Evolutionary conservation across 2,888 invertebrate species (phyloP), one percentile per base, ranked within the genome.

Genomic region (Cerastis leucographa): DNA sequence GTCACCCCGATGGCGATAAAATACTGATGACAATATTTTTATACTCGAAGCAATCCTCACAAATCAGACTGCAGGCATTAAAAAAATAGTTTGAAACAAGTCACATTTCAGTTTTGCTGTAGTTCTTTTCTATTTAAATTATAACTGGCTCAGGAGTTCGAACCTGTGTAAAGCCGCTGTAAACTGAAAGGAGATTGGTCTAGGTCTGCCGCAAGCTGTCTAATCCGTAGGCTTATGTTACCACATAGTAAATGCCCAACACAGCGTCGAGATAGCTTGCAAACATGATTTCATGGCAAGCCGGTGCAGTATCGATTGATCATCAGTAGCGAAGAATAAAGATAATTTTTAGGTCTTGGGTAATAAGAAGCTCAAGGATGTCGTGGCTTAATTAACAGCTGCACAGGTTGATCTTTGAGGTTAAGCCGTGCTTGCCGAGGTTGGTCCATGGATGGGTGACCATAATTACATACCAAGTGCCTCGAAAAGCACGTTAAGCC

Each of bases 1-100:
- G 46, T 67, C 67, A 79, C n/a, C 5, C 11, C 29, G 12, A 42
- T n/a, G 17, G 4, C 44, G 51, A 80, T 80, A 68, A 74, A 61
- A 80, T 35, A 29, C 40, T 79, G 74, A 75, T 75, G 74, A 11
- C 19, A 46, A 40, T 42, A 0, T 12, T 49, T 65, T 59, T 29
- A 56, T 17, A 40, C 42, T 9, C 9, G 14, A 25, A 3, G 2
- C 29, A 29, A 29, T 59, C 29, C 59, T 35, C 29, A 61, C 8
- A 19, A 2, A 54, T n/a, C 17, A 29, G n/a, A 42, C 29, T 3
- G 7, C 1, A 25, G 8, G 2, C 29, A 42, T 22, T 35, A 2
- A 25, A 14, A 25, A 61, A 49, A 40, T 17, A 17, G 54, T n/a
- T 54, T 42, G 0, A 29, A 59, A 70, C 51, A 22, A 56, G 40